These are phyloP conservation scores for Sarcophaga variegata DNA, from an alignment of 2,888 invertebrate species.

Conservation along the genomic window DNA sequence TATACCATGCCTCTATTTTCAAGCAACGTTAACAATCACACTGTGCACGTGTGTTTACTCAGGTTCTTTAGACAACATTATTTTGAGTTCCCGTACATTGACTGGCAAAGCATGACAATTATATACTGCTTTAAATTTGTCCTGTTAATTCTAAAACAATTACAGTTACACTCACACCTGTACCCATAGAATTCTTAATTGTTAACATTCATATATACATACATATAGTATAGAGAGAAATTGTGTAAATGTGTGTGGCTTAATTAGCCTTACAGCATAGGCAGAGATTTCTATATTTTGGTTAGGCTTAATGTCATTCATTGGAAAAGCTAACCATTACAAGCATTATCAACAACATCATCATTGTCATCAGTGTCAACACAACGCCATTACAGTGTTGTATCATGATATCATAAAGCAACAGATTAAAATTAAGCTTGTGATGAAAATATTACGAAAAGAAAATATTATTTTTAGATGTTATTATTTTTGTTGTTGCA, in stretches of 20 bases:
- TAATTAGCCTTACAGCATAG: constrained; percentile 7
- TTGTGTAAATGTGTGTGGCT: neutral
- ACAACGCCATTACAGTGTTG: neutral
- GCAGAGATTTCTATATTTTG: neutral
- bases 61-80: no score
- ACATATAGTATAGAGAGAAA: no score
- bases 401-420: no score
- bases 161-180: neutral
- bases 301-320: constrained; percentile 6
- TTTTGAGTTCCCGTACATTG: no score
- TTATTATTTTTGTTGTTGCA: neutral
- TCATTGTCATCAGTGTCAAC: neutral
- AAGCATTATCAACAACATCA: neutral
- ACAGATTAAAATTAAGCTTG: neutral
- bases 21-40: no score
- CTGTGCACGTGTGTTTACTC: no score
- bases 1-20: no score
- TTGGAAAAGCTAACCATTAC: neutral
- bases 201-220: no score
- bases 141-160: neutral
- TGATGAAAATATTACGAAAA: neutral
- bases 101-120: no score
- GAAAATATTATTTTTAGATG: no score
- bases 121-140: neutral
- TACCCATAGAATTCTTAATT: no score